phyloP scores from a whole-genome alignment of 2,797 vertebrate genomes.

The Pithecia hirsuta region DNA sequence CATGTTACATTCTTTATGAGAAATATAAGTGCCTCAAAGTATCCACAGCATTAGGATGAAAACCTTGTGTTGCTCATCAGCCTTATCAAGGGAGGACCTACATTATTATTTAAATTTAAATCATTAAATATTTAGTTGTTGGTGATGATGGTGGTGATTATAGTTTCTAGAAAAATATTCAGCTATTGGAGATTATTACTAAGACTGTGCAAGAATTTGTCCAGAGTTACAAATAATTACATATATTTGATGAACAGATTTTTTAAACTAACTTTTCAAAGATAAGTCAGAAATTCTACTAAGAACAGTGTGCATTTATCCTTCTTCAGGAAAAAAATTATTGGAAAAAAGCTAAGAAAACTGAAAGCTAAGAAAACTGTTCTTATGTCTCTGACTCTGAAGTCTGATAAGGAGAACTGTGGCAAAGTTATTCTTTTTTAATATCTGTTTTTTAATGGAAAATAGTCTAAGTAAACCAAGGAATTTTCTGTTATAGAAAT shows the following conservation, averaged over 20 bases:
- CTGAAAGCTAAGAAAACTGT: background rate
- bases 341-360: background rate
- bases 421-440: background rate
- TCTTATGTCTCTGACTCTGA: background rate
- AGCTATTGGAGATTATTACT: background rate
- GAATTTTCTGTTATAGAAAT: background rate
- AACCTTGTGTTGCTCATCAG: background rate
- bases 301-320: background rate
- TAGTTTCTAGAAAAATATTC: background rate
- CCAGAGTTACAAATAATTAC: background rate
- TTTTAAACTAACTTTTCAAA: background rate
- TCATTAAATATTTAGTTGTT: conserved; percentile 5
- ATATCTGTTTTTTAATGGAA: background rate
- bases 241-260: background rate
- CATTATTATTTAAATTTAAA: background rate
- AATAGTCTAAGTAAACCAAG: background rate
- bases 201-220: background rate
- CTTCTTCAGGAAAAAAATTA: background rate
- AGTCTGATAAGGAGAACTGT: background rate
- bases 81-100: background rate
- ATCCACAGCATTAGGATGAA: background rate
- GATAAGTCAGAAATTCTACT: background rate
- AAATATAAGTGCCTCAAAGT: background rate
- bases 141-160: background rate
- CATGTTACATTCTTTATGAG: background rate